Evolutionary conservation across 2,113 vertebrate species (phyloP).

Genomic region (Meriones unguiculatus): DNA sequence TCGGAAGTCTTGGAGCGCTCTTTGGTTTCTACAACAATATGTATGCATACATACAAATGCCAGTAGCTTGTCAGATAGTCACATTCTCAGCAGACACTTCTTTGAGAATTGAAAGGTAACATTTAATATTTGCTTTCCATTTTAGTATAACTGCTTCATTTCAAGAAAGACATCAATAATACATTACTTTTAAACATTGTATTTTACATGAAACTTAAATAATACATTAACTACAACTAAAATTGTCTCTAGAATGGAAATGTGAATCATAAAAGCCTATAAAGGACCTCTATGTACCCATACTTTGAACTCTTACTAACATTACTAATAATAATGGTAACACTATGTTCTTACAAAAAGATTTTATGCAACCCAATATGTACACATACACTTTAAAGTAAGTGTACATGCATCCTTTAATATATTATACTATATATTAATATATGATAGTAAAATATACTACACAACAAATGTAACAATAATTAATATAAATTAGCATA

Average conservation of each 20-base stretch:
- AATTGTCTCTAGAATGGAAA: background rate
- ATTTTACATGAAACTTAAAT: constrained; percentile 33
- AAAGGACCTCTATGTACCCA: background rate
- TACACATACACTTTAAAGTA: background rate
- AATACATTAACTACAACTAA: constrained; percentile 6
- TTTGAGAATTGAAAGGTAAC: background rate
- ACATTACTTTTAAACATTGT: constrained; percentile 33
- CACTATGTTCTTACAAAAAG: constrained; percentile 18
- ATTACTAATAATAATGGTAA: background rate
- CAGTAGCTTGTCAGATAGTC: background rate
- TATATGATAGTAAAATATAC: background rate
- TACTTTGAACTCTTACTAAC: background rate
- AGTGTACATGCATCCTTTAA: constrained; percentile 25
- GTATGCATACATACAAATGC: too few relatives aligned
- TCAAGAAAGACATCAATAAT: constrained; percentile 1
- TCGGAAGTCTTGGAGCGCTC: background rate
- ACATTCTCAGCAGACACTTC: background rate
- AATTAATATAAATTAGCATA: background rate
- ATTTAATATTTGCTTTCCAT: background rate
- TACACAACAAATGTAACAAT: background rate
- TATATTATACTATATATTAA: background rate
- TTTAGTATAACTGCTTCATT: constrained; percentile 2
- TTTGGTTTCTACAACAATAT: background rate
- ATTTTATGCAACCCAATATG: constrained; percentile 22
- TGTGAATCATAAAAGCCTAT: background rate